These are phyloP conservation scores for Idaea dimidiata DNA, from an alignment of 2,888 invertebrate species.

Conservation along the genomic window DNA sequence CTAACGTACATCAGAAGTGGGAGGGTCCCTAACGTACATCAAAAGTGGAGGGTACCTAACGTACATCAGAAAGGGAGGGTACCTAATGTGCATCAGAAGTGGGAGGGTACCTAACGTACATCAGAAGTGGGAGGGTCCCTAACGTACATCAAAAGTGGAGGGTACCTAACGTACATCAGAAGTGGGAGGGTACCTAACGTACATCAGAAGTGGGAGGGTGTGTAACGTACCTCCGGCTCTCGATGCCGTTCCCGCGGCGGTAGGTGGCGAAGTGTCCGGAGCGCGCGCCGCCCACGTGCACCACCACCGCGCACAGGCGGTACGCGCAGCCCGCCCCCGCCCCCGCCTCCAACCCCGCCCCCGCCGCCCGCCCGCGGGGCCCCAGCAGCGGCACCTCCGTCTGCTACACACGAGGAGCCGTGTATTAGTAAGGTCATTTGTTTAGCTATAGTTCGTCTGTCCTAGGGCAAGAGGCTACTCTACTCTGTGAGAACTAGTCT, in stretches of 20 bases:
- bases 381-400: constrained; percentile 75
- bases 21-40: background rate
- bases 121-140: background rate
- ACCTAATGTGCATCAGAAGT: no score
- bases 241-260: constrained; percentile 85
- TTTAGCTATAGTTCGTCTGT: no score
- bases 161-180: background rate
- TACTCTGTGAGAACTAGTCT: no score
- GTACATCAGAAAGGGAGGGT: no score
- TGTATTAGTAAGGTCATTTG: no score
- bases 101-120: no score
- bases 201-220: background rate
- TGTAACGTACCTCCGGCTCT: constrained; percentile 65
- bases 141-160: no score
- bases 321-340: constrained; percentile 70
- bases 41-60: no score
- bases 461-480: no score
- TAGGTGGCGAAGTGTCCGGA: constrained; percentile 98
- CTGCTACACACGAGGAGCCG: constrained; percentile 35
- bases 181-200: no score
- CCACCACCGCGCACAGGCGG: constrained; percentile 91
- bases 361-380: constrained; percentile 43
- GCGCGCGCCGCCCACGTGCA: constrained; percentile 93
- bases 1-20: background rate
- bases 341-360: constrained; percentile 22